These are phyloP conservation scores for Valencia hispanica DNA, from an alignment of 2,797 vertebrate species.

Conservation along the genomic window DNA sequence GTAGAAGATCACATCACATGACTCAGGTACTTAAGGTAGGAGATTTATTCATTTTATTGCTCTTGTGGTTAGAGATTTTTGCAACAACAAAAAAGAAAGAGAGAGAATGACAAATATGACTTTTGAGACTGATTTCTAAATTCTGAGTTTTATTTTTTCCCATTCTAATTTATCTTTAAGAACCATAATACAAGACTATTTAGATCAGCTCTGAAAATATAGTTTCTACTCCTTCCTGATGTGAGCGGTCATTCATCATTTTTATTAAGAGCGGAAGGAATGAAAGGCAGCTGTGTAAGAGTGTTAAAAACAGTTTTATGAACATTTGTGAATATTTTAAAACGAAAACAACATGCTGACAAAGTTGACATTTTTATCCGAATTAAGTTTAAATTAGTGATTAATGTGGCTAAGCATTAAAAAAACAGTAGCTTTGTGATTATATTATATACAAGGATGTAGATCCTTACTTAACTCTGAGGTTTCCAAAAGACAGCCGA, in stretches of 20 bases:
- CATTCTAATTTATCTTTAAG: not conserved
- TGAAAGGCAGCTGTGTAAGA: too few relatives aligned
- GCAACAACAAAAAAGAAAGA: too few relatives aligned
- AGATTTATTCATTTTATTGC: too few relatives aligned
- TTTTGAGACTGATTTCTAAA: not conserved
- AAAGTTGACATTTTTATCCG: not conserved
- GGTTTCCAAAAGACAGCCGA: not conserved
- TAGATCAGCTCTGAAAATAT: not conserved
- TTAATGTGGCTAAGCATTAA: not conserved
- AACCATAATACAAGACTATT: not conserved
- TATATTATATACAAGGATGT: not conserved
- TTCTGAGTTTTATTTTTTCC: not conserved
- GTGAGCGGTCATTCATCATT: not conserved
- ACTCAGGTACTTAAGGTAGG: too few relatives aligned
- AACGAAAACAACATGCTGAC: not conserved
- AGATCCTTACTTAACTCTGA: not conserved
- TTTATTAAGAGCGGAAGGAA: not conserved
- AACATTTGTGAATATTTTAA: too few relatives aligned
- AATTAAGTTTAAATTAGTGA: not conserved
- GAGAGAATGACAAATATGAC: not conserved
- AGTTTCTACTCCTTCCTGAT: not conserved
- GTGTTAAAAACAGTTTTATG: too few relatives aligned
- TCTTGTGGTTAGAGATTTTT: not conserved
- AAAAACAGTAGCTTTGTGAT: not conserved
- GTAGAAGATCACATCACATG: too few relatives aligned